phyloP scores from a whole-genome alignment of 2,888 invertebrate genomes.

The Sinopyrophorus schimmeli region DNA sequence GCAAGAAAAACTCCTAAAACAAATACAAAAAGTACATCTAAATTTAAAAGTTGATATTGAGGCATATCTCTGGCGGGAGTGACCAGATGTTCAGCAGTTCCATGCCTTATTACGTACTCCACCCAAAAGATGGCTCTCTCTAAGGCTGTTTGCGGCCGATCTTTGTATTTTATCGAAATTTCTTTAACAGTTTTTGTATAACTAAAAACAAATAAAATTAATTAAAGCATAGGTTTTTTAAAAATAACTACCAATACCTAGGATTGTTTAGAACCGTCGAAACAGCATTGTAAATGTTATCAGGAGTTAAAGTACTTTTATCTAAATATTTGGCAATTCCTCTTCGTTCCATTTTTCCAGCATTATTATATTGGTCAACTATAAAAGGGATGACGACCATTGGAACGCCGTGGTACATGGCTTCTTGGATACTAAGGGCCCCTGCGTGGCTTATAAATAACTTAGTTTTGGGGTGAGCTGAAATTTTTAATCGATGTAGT shows the following conservation, averaged over 20 bases:
- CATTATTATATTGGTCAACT: conserved; percentile 43
- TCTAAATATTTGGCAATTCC: conserved; percentile 38
- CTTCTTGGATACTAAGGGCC: conserved; percentile 38
- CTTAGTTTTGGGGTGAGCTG: conserved; percentile 31
- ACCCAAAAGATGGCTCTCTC: conserved; percentile 35
- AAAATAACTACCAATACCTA: no score
- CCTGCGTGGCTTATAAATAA: conserved; percentile 37
- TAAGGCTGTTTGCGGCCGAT: conserved; percentile 25
- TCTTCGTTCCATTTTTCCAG: conserved; percentile 39
- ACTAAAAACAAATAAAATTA: no score
- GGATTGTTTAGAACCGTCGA: conserved; percentile 37
- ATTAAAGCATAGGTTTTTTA: no score
- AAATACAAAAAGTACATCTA: conserved; percentile 25
- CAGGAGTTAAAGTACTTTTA: conserved; percentile 30
- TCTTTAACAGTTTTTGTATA: neutral
- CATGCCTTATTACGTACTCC: conserved; percentile 31
- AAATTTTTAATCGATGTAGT: no score
- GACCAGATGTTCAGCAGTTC: conserved; percentile 25
- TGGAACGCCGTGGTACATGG: conserved; percentile 34
- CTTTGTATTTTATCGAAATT: neutral
- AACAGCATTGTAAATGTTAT: conserved; percentile 34
- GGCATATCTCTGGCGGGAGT: conserved; percentile 27
- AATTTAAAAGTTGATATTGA: conserved; percentile 26
- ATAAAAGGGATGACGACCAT: conserved; percentile 42
- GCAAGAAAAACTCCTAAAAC: neutral